A percentile compares a stretch with the other conserved stretches of the same genome.
Evolutionary conservation across 2,888 invertebrate species (phyloP).

Genomic region (Lissocephala sabroskyi): DNA sequence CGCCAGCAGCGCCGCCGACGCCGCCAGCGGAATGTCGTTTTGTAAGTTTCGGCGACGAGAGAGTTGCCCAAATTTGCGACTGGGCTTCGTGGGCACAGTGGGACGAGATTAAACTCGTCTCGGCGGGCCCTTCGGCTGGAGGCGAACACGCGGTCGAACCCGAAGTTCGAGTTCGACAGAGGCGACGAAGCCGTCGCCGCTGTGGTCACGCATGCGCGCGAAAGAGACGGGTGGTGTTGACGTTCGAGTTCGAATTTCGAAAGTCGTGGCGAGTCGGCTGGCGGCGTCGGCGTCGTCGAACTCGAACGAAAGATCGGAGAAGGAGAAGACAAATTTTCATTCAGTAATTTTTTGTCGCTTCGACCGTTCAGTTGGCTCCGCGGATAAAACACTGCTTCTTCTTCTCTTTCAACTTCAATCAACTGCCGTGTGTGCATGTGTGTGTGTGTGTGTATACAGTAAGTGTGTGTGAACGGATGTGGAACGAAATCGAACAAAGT

Average conservation of each 20-base stretch:
- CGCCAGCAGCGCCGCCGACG: no score
- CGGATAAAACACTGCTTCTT: no score
- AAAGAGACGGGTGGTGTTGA: no score
- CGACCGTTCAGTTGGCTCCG: slow-evolving; percentile 14
- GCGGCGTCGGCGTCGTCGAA: slow-evolving; percentile 8
- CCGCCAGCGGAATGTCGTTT: slow-evolving; percentile 69
- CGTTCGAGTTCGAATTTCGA: background rate
- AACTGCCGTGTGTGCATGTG: slow-evolving; percentile 9
- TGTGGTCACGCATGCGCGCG: slow-evolving; percentile 16
- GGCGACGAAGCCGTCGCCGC: slow-evolving; percentile 16
- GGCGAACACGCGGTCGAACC: no score
- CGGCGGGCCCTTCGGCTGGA: no score
- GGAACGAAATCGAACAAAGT: no score
- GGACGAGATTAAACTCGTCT: no score
- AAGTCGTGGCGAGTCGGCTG: background rate
- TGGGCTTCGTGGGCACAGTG: no score
- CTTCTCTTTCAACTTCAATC: no score
- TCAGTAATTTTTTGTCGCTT: slow-evolving; percentile 59
- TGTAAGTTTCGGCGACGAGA: slow-evolving; percentile 68
- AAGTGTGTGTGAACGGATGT: no score
- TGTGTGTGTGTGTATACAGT: slow-evolving; percentile 9
- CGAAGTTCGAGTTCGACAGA: no score
- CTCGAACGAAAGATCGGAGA: slow-evolving; percentile 61
- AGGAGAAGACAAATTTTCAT: slow-evolving; percentile 68
- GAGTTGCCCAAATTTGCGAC: no score